Conservation (phyloP, 2,888 invertebrate species). For the Philereme vetulata region DNA sequence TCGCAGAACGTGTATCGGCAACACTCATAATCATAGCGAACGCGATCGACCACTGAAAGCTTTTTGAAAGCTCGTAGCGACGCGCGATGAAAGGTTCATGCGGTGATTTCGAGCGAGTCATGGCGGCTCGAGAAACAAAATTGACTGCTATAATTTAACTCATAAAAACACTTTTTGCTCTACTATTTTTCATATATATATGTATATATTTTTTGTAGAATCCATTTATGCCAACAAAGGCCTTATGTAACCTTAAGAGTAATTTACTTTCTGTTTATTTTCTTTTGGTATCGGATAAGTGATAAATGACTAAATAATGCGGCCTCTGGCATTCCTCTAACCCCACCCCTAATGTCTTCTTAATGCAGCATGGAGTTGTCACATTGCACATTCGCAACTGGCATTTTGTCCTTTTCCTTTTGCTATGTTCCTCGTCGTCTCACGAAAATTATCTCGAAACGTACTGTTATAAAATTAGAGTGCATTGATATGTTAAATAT, state of each 20-base stretch:
- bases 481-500: slow-evolving; percentile 45
- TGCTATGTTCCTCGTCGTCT: slow-evolving; percentile 46
- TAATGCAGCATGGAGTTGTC: slow-evolving; percentile 79
- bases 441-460: slow-evolving; percentile 45
- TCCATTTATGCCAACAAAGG: slow-evolving; percentile 12
- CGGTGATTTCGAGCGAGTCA: slow-evolving; percentile 67
- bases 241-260: neutral
- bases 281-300: slow-evolving; percentile 54
- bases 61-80: slow-evolving; percentile 78
- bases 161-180: slow-evolving; percentile 25
- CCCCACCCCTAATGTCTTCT: slow-evolving; percentile 76
- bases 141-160: slow-evolving; percentile 41
- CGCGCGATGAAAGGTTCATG: slow-evolving; percentile 74
- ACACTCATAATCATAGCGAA: slow-evolving; percentile 68
- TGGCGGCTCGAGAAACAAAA: slow-evolving; percentile 56
- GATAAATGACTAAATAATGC: slow-evolving; percentile 76
- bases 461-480: slow-evolving; percentile 38
- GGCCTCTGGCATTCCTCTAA: slow-evolving; percentile 60
- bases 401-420: slow-evolving; percentile 57
- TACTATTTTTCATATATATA: slow-evolving; percentile 1
- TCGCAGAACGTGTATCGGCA: slow-evolving; percentile 62
- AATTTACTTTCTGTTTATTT: slow-evolving; percentile 1
- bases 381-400: slow-evolving; percentile 72
- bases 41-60: slow-evolving; percentile 76
- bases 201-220: slow-evolving; percentile 12